These are phyloP conservation scores for Myiozetetes cayanensis DNA, from an alignment of 2,113 vertebrate genomes.

Conservation along the genomic window DNA sequence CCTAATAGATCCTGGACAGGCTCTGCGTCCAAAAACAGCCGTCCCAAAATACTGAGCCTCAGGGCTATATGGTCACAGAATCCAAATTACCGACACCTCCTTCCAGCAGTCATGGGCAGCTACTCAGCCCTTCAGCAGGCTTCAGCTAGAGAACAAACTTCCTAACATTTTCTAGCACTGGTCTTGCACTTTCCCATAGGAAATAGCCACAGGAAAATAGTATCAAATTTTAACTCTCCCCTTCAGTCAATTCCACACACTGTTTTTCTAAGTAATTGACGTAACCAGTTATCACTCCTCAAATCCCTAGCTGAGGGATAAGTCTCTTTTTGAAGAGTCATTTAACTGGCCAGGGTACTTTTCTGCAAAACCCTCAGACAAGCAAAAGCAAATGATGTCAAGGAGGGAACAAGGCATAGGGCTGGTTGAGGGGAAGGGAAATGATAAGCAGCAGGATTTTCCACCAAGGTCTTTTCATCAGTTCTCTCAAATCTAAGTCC, in stretches of 20 bases:
- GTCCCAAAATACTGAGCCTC: not conserved
- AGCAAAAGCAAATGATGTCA: not conserved
- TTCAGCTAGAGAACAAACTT: not conserved
- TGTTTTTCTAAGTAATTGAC: not conserved
- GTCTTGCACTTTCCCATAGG: not conserved
- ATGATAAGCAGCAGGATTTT: not conserved
- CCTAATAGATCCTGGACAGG: not conserved
- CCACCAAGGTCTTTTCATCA: not conserved
- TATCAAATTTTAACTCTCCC: not conserved
- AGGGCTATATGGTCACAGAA: not conserved
- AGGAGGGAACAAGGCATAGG: not conserved
- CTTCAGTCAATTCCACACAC: not conserved
- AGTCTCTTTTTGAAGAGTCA: not conserved
- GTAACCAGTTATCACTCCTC: not conserved
- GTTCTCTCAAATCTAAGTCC: not conserved
- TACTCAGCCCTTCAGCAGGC: not conserved
- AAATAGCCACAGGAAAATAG: not conserved
- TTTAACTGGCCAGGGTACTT: not conserved
- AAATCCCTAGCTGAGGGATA: not conserved
- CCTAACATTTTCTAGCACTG: not conserved
- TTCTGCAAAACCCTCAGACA: not conserved
- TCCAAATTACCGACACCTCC: not conserved
- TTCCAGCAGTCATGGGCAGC: not conserved
- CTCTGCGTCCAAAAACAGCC: not conserved
- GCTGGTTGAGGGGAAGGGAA: fast-evolving